phyloP scores from a whole-genome alignment of 2,888 invertebrate species.

The Melipona beecheii region DNA sequence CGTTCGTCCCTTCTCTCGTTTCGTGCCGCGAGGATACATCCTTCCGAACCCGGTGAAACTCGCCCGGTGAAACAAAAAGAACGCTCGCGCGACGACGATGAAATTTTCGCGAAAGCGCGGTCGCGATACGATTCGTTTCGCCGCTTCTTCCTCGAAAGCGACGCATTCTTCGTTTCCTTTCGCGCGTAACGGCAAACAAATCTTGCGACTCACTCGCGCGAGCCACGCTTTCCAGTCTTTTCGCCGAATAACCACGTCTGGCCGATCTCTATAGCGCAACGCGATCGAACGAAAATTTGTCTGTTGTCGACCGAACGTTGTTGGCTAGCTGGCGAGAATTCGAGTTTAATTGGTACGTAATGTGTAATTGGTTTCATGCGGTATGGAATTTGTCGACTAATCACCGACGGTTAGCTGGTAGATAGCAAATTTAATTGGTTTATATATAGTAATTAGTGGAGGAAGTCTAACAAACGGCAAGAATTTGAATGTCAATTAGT shows the following conservation, averaged over 20 bases:
- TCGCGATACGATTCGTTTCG: conserved; percentile 42
- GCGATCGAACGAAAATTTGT: too few relatives aligned
- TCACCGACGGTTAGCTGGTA: too few relatives aligned
- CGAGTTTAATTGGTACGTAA: too few relatives aligned
- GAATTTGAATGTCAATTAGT: background rate
- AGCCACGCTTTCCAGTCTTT: background rate
- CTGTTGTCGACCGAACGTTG: too few relatives aligned
- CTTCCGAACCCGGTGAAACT: background rate
- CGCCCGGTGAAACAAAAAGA: background rate
- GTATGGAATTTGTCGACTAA: too few relatives aligned
- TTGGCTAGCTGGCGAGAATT: too few relatives aligned
- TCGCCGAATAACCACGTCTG: background rate
- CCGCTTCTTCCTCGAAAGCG: conserved; percentile 11
- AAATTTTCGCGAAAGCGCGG: conserved; percentile 44
- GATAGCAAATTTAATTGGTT: too few relatives aligned
- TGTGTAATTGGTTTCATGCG: too few relatives aligned
- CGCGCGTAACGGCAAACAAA: conserved; percentile 1
- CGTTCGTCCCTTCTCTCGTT: conserved; percentile 47
- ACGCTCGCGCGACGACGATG: background rate
- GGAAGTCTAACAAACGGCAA: too few relatives aligned
- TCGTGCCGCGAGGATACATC: conserved; percentile 28
- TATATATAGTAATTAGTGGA: too few relatives aligned
- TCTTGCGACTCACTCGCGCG: background rate
- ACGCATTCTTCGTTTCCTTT: conserved; percentile 14
- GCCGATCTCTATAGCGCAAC: background rate